A percentile compares a stretch with the other conserved stretches of the same genome.
phyloP scores from a whole-genome alignment of 2,113 vertebrate species.

The Orcinus orca region DNA sequence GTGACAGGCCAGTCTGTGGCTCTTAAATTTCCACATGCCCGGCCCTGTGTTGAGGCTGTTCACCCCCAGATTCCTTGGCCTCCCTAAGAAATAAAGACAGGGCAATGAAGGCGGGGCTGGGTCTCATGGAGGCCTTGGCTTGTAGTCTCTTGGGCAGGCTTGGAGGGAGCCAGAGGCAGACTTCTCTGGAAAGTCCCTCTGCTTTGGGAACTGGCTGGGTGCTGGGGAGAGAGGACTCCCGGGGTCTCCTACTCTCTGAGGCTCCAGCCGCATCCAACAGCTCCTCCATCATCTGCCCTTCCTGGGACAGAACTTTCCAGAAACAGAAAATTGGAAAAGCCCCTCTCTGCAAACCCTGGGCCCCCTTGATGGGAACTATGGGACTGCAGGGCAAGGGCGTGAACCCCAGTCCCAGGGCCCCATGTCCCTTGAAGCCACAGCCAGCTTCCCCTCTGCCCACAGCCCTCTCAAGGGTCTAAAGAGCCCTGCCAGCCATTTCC shows the following conservation, averaged over 20 bases:
- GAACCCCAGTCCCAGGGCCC: not conserved
- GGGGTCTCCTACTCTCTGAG: not conserved
- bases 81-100: not conserved
- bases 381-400: not conserved
- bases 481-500: not conserved
- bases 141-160: not conserved
- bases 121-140: not conserved
- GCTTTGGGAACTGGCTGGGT: not conserved
- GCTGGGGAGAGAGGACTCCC: not conserved
- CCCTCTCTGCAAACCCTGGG: not conserved
- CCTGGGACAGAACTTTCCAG: constrained; percentile 50
- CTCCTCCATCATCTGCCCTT: not conserved
- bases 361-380: not conserved
- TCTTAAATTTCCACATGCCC: fast-evolving
- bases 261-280: not conserved
- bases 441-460: not conserved
- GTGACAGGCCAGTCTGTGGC: not conserved
- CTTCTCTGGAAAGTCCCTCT: constrained; percentile 56
- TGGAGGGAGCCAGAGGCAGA: not conserved
- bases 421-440: not conserved
- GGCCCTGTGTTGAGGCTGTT: not conserved
- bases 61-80: not conserved
- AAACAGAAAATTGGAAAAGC: constrained; percentile 2
- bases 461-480: not conserved
- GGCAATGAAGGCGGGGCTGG: not conserved